Conservation (phyloP, 35 echinoderm and acorn worm species). For the Apostichopus californicus region DNA sequence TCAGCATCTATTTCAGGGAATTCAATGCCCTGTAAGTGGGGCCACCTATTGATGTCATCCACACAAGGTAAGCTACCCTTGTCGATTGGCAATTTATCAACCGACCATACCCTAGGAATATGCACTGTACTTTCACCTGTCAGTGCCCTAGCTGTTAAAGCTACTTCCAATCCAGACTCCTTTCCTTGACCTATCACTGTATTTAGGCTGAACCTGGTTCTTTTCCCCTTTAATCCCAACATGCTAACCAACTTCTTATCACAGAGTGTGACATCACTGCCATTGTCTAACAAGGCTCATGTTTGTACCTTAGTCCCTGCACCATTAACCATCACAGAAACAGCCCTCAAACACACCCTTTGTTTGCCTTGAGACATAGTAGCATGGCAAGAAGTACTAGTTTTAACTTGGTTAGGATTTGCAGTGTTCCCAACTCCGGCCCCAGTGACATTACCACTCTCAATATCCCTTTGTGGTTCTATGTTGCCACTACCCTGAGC, state of each 20-base stretch:
- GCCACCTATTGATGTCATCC: not conserved
- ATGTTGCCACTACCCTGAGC: too few relatives aligned
- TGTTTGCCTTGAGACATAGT: not conserved
- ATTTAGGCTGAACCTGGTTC: not conserved
- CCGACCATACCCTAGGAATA: conserved; percentile 44
- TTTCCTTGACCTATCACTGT: not conserved
- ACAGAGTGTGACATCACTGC: conserved; percentile 23
- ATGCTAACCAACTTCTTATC: not conserved
- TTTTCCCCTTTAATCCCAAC: conserved; percentile 38
- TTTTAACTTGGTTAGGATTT: not conserved
- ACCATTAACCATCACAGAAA: conserved; percentile 17
- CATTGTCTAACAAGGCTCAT: conserved; percentile 22
- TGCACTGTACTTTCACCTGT: not conserved
- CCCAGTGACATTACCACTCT: not conserved
- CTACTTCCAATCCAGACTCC: not conserved
- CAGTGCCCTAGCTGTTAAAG: not conserved
- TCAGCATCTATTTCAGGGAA: conserved; percentile 11
- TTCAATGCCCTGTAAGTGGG: not conserved
- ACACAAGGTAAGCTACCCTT: not conserved
- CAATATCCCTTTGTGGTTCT: not conserved
- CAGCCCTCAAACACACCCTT: conserved; percentile 22
- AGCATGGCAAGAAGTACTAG: not conserved
- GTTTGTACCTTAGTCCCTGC: conserved; percentile 6
- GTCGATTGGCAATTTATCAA: conserved; percentile 49
- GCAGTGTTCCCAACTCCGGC: not conserved